These are phyloP conservation scores for Stichodactyla helianthus DNA, from an alignment of 64 coral and sea anemone species.

Conservation along the genomic window DNA sequence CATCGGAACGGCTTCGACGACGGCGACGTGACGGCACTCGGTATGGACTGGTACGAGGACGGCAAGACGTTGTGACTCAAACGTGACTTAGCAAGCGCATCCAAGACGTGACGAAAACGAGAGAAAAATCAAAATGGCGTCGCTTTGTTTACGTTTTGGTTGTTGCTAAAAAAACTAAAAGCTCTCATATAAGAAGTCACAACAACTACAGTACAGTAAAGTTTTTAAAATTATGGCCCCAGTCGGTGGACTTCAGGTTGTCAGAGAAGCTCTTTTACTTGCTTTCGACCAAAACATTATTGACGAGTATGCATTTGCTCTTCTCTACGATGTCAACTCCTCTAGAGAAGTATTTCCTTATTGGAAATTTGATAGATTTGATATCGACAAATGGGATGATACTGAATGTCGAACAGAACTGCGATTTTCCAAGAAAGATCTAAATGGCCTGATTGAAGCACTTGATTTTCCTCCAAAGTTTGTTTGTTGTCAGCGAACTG, in stretches of 20 bases:
- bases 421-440: background rate
- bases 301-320: constrained; percentile 33
- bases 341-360: constrained; percentile 12
- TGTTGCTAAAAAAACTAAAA: background rate
- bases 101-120: too few species aligned
- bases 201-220: background rate
- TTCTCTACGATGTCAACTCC: constrained; percentile 31
- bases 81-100: background rate
- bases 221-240: background rate
- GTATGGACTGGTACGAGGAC: background rate
- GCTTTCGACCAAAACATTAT: constrained; percentile 30
- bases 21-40: background rate
- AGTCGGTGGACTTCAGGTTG: background rate
- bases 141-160: background rate
- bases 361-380: background rate
- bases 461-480: background rate
- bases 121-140: background rate
- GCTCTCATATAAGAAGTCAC: background rate
- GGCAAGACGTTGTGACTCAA: background rate
- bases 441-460: background rate
- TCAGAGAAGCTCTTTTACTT: constrained; percentile 37
- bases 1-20: background rate
- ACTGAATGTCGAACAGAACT: too few species aligned
- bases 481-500: too few species aligned
- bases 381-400: too few species aligned